Evolutionary conservation across 1,140 invertebrate genomes (phyloP), one percentile per base, ranked within the genome.

Genomic region (Drosophila seguyi): DNA sequence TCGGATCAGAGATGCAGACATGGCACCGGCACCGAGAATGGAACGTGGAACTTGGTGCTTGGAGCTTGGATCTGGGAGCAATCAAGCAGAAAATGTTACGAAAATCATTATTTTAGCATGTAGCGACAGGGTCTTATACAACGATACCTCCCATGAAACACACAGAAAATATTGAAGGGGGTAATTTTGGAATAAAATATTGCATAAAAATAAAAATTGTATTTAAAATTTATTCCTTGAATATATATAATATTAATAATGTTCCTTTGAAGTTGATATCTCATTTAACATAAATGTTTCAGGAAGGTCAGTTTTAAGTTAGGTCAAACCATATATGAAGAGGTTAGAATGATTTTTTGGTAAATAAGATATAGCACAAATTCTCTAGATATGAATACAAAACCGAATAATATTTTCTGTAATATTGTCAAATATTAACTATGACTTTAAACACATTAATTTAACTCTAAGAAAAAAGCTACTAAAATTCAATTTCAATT

Each of bases 81-180:
- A 73, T 84, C 85, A 90, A 78, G 85, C 85, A 78, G 81, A 88
- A 88, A 88, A 88, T 88, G 77, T 85, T 90, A 79, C 66, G 79
- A 87, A 81, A 77, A 79, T 63, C 75, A 79, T 83, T 87, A 88
- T 83, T 83, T 88, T 90, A 90, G 85, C 85, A 90, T 88, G 81
- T 90, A 85, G 85, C 78, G 85, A 85, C 85, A 79, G 65, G 53
- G 53, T 50, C 34, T 76, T 68, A 78, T 67, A 81, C 81, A 65
- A 84, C 31, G 47, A 72, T 63, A 66, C 60, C 47, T 75, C n/a
- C 53, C 42, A 31, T 22, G 50, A 55, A 57, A 44, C 14, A 31
- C 38, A 69, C 66, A 11, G 29, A 34, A 10, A 52, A 44, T 3
- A 53, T 27, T 27, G 13, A 34, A 11, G 3, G 8, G 2, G 0